phyloP scores from a whole-genome alignment of 2,888 invertebrate genomes.

The Iphiclides podalirius region DNA sequence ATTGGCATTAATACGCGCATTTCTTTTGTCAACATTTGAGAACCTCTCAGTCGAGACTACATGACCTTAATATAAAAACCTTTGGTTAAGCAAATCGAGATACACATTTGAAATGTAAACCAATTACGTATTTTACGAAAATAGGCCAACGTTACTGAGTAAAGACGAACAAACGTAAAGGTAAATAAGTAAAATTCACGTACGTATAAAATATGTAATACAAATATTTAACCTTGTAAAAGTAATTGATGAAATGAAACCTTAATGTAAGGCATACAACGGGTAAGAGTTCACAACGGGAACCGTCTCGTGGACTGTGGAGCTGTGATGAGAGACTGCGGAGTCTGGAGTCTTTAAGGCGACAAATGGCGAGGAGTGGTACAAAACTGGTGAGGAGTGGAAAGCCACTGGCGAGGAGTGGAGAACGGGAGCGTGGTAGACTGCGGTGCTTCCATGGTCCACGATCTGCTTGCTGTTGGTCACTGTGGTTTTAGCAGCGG shows the following conservation, averaged over 20 bases:
- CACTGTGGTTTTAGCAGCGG: constrained; percentile 40
- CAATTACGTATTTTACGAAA: not conserved
- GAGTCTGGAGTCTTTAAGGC: constrained; percentile 55
- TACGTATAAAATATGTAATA: not conserved
- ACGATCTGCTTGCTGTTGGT: constrained; percentile 63
- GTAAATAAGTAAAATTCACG: not conserved
- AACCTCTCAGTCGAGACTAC: not conserved
- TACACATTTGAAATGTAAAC: not conserved
- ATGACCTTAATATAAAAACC: constrained; percentile 12
- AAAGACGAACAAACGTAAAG: too few species aligned
- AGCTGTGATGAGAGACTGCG: constrained; percentile 72
- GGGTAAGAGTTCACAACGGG: constrained; percentile 48
- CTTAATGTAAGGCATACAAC: constrained; percentile 48
- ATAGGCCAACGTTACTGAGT: not conserved
- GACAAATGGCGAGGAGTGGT: constrained; percentile 44
- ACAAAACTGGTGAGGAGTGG: constrained; percentile 42
- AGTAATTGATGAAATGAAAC: constrained; percentile 16
- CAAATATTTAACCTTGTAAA: constrained; percentile 1
- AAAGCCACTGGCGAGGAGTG: constrained; percentile 35
- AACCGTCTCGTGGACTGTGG: constrained; percentile 62
- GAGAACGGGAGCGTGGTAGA: constrained; percentile 33
- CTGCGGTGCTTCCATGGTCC: constrained; percentile 47
- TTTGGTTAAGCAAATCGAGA: not conserved
- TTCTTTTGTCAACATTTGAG: not conserved
- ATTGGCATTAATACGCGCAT: not conserved